Percentiles rank a stretch among this genome's conserved stretches.
Evolutionary conservation across 2,888 invertebrate genomes (phyloP).

Genomic region (Caenorhabditis plicata): DNA sequence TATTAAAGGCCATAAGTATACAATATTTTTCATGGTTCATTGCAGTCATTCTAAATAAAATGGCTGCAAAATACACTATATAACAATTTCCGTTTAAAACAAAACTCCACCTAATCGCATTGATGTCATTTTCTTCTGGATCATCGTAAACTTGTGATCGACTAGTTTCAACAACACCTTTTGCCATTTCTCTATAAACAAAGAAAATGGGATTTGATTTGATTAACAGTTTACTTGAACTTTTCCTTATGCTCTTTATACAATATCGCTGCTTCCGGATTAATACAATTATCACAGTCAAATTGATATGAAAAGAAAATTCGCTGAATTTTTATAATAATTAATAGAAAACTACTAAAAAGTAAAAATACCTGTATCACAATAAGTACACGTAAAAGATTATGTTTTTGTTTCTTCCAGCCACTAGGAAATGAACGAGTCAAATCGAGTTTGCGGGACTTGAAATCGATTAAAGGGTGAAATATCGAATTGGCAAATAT

Average conservation of each 20-base stretch:
- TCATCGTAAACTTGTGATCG: slow-evolving; percentile 39
- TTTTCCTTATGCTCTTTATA: slow-evolving; percentile 44
- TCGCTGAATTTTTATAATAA: slow-evolving; percentile 22
- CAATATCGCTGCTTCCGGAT: slow-evolving; percentile 48
- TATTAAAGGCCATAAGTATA: no score
- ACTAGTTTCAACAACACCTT: slow-evolving; percentile 32
- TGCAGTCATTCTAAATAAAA: no score
- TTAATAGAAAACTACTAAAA: neutral
- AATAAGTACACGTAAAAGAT: slow-evolving; percentile 39
- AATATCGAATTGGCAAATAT: slow-evolving; percentile 35
- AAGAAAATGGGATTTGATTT: neutral
- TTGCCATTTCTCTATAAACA: slow-evolving; percentile 25
- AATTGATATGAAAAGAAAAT: slow-evolving; percentile 47
- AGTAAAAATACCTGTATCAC: slow-evolving; percentile 38
- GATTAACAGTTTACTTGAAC: slow-evolving; percentile 23
- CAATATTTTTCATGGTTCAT: no score
- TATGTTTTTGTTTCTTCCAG: slow-evolving; percentile 52
- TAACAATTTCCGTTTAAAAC: no score
- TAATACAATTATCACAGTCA: slow-evolving; percentile 31
- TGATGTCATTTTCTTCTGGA: slow-evolving; percentile 3
- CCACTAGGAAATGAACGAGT: slow-evolving; percentile 51
- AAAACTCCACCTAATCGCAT: slow-evolving; percentile 19
- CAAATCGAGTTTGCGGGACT: slow-evolving; percentile 32
- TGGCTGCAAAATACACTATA: no score
- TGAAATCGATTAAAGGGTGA: slow-evolving; percentile 40